Evolutionary conservation across 2,888 invertebrate genomes (phyloP).

Genomic region (Listrodromus nycthemerus): DNA sequence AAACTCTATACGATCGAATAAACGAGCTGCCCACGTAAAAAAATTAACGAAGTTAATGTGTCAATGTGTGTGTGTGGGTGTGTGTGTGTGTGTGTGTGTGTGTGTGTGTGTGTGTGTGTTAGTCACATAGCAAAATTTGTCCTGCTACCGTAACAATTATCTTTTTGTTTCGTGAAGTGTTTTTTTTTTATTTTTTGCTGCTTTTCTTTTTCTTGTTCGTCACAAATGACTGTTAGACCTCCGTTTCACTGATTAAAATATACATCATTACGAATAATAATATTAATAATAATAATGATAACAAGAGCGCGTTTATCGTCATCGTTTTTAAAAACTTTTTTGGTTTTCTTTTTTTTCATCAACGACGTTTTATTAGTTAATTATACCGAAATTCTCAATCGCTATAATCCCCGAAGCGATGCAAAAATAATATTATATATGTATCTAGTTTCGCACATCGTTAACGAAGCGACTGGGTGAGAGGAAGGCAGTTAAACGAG

Average conservation of each 20-base stretch:
- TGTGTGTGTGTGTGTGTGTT: constrained; percentile 32
- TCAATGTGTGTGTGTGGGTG: constrained; percentile 41
- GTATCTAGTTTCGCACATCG: constrained; percentile 70
- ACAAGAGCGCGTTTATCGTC: constrained; percentile 56
- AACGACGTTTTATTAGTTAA: constrained; percentile 30
- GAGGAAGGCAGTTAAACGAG: constrained; percentile 74
- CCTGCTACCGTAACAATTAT: constrained; percentile 57
- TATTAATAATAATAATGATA: constrained; percentile 26
- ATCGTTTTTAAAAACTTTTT: constrained; percentile 26
- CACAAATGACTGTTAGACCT: constrained; percentile 62
- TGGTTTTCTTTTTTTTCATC: constrained; percentile 17
- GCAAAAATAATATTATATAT: constrained; percentile 72
- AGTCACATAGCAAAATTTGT: constrained; percentile 75
- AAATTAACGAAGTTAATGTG: constrained; percentile 78
- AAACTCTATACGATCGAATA: constrained; percentile 31
- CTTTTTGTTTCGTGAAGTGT: constrained; percentile 38
- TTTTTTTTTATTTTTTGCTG: constrained; percentile 22
- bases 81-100: constrained; percentile 37
- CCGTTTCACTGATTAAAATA: constrained; percentile 50
- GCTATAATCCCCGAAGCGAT: constrained; percentile 65
- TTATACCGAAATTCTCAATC: constrained; percentile 38
- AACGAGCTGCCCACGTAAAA: constrained; percentile 79
- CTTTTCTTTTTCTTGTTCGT: constrained; percentile 41
- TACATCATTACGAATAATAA: constrained; percentile 48
- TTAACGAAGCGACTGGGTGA: constrained; percentile 71